Conservation (phyloP, 2,888 invertebrate genomes). For the Epistrophe grossulariae region DNA sequence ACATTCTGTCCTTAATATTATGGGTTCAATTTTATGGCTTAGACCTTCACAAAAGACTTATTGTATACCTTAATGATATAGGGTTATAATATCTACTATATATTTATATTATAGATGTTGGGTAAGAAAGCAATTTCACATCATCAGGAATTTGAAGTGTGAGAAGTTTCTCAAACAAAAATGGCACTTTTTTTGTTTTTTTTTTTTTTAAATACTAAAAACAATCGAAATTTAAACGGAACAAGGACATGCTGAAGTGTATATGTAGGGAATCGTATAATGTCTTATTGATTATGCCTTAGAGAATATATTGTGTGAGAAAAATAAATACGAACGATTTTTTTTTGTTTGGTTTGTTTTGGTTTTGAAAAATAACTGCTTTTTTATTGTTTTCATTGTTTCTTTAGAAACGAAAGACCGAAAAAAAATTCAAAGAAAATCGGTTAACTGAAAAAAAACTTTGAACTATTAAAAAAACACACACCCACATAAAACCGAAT, state of each 20-base stretch:
- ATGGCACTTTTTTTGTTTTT: not conserved
- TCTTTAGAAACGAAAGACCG: not conserved
- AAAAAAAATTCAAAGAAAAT: not conserved
- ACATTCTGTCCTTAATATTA: not conserved
- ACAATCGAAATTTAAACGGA: not conserved
- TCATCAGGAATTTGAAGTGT: too few species aligned
- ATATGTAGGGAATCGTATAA: not conserved
- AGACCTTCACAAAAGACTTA: not conserved
- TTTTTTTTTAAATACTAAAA: not conserved
- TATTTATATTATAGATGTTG: not conserved
- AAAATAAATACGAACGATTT: not conserved
- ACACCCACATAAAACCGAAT: not conserved
- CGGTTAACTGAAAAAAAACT: not conserved
- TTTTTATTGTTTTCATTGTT: constrained; percentile 11
- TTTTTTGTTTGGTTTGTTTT: not conserved
- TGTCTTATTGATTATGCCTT: constrained; percentile 7
- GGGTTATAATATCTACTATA: constrained; percentile 1
- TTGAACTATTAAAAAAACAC: not conserved
- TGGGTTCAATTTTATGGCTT: not conserved
- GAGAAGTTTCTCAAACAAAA: constrained; percentile 1
- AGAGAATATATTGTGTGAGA: not conserved
- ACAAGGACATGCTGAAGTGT: not conserved
- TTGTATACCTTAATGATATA: not conserved
- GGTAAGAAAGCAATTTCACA: not conserved
- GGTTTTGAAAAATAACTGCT: not conserved